These are phyloP conservation scores for Amphiura filiformis DNA, from an alignment of 35 echinoderm and acorn worm species.

Conservation along the genomic window DNA sequence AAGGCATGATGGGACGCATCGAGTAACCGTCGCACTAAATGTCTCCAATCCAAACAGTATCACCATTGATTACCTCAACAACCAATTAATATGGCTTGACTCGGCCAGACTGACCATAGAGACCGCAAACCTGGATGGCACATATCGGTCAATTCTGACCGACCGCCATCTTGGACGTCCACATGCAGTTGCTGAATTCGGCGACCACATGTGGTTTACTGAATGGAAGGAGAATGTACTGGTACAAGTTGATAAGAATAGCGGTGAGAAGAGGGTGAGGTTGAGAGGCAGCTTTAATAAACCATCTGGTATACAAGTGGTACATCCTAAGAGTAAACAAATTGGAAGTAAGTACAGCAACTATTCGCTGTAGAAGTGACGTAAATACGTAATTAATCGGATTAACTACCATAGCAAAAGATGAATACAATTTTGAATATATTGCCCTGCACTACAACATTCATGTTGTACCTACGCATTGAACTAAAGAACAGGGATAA, in stretches of 20 bases:
- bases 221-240: conserved; percentile 63
- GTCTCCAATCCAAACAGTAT: conserved; percentile 58
- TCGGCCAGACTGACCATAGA: conserved; percentile 52
- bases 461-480: no score
- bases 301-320: conserved; percentile 49
- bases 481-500: no score
- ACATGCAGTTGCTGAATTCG: conserved; percentile 53
- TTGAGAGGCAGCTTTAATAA: conserved; percentile 49
- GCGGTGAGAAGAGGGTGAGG: conserved; percentile 29
- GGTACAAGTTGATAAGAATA: conserved; percentile 40
- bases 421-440: no score
- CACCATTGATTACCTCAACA: conserved; percentile 73
- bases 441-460: no score
- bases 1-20: conserved; percentile 48
- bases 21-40: conserved; percentile 48
- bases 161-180: conserved; percentile 22
- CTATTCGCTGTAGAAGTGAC: no score
- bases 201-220: conserved; percentile 69
- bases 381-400: no score
- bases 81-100: conserved; percentile 83
- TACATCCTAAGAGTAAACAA: conserved; percentile 48
- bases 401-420: no score
- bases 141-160: conserved; percentile 31
- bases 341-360: conserved; percentile 67
- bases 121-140: conserved; percentile 69